Conservation (phyloP, 1,140 invertebrate genomes). For the Sweltsa coloradensis region DNA sequence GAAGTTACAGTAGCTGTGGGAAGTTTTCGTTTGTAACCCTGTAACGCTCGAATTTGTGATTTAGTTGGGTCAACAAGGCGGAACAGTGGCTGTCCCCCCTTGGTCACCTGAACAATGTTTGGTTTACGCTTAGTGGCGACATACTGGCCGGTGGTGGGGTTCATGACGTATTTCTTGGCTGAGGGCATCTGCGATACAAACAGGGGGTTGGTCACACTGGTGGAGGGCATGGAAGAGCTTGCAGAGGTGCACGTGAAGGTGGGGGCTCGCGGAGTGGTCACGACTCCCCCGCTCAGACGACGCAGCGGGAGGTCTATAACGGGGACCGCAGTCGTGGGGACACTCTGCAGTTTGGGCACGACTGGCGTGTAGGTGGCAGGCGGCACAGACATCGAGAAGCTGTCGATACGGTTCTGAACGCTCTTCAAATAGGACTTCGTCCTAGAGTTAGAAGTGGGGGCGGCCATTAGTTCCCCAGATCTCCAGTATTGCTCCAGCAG, state of each 20-base stretch:
- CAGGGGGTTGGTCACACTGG: neutral
- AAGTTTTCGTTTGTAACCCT: constrained; percentile 18
- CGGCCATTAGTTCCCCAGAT: constrained; percentile 58
- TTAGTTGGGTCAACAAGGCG: neutral
- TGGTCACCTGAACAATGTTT: neutral
- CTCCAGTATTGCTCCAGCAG: constrained; percentile 62
- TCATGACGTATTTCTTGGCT: neutral
- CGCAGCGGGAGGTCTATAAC: constrained; percentile 8
- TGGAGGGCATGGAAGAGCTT: neutral
- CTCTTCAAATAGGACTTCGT: constrained; percentile 64
- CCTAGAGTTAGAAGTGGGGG: constrained; percentile 55
- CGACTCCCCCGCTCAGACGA: neutral
- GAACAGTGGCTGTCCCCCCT: neutral
- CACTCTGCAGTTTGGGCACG: neutral
- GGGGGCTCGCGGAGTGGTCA: neutral
- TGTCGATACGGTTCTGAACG: constrained; percentile 59
- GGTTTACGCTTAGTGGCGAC: neutral
- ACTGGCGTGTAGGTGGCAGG: neutral
- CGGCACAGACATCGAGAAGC: constrained; percentile 32
- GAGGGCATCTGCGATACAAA: neutral
- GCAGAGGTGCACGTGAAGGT: neutral
- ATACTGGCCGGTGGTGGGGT: neutral
- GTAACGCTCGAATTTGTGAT: neutral
- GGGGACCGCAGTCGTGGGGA: neutral
- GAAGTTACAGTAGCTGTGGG: constrained; percentile 31